Base-by-base conservation (phyloP, 2,113 vertebrate genomes). In the Hystrix cristata region DNA sequence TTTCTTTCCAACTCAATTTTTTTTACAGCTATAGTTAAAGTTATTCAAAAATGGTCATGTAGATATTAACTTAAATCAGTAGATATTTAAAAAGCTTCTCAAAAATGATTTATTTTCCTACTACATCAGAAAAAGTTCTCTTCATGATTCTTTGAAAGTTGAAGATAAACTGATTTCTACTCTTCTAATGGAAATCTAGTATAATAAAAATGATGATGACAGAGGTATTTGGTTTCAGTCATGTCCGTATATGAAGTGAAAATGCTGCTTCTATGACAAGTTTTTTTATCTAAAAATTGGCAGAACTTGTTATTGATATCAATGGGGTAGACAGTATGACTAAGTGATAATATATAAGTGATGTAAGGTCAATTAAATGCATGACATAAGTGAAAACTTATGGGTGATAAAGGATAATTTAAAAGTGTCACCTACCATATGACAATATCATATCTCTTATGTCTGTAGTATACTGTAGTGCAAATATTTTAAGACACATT, bases 11-110 rank as follows among this genome's bases (percentile, higher is more conserved):
- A 72, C 34, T 87, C 38, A 43, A 8, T 23, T 71, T 71, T 94
- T 87, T 83, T 95, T 91, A 18, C 9, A 43, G 23, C 27, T 19
- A 60, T 69, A 94, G 89, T 90, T 96, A 85, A 53, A 15, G 83
- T 88, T 97, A 96, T 60, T 97, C 53, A 95, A 96, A 96, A 93
- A 67, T 67, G 76, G 76, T 91, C 93, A 95, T 85, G 51, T 6
- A 85, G 57, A 88, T 67, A n/a, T 81, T 86, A 38, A 89, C 18
- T 43, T 5, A 84, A 72, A 59, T 90, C 14, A 90, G n/a, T 14
- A 82, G 53, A 80, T 38, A 51, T 65, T 97, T 93, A 71, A 51
- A 72, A 83, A 55, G 5, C 51, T 88, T 43, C 87, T 25, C 23
- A 79, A 23, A 64, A 65, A 69, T 64, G 29, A 15, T 23, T 85